phyloP scores from a whole-genome alignment of 2,113 vertebrate genomes.

The Zosterops borbonicus region DNA sequence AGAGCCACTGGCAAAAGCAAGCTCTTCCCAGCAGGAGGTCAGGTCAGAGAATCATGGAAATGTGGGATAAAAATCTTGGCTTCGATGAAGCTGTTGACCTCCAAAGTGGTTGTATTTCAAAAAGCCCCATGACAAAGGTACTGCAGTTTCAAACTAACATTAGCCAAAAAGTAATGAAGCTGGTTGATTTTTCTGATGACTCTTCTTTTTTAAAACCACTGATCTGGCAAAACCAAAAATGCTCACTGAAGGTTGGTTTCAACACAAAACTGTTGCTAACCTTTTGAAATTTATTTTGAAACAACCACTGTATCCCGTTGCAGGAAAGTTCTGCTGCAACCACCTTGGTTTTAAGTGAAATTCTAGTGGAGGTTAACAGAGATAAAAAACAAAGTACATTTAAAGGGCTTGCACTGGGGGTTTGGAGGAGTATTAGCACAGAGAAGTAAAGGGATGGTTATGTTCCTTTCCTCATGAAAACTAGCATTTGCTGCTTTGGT shows the following conservation, averaged over 20 bases:
- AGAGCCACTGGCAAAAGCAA: conserved; percentile 1
- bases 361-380: background rate
- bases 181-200: background rate
- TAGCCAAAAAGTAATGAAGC: background rate
- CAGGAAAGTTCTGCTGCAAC: background rate
- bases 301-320: background rate
- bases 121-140: background rate
- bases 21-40: background rate
- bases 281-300: conserved; percentile 16
- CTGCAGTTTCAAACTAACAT: background rate
- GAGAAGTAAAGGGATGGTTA: background rate
- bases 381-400: background rate
- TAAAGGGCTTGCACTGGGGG: background rate
- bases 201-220: background rate
- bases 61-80: background rate
- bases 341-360: background rate
- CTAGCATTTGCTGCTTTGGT: background rate
- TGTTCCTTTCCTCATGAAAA: background rate
- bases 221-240: conserved; percentile 1
- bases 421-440: background rate
- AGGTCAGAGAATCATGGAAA: conserved; percentile 1
- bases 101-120: background rate
- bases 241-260: background rate
- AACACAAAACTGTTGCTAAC: background rate
- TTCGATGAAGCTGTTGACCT: background rate